phyloP scores from a whole-genome alignment of 2,888 invertebrate genomes.

The Thereva unica region DNA sequence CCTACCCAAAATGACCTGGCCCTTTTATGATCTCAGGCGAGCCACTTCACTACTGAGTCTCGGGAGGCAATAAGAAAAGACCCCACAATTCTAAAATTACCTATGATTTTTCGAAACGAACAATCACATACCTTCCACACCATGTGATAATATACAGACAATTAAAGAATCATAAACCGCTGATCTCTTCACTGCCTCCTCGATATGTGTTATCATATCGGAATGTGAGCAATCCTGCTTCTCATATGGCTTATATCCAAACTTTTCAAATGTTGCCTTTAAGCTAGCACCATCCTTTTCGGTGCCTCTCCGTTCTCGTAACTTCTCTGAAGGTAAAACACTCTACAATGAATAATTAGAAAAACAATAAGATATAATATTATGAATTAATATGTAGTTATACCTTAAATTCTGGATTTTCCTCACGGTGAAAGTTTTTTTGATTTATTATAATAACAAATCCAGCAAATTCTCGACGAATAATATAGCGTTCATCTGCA shows the following conservation, averaged over 20 bases:
- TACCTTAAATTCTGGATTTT: slow-evolving; percentile 47
- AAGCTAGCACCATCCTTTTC: slow-evolving; percentile 49
- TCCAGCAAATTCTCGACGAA: slow-evolving; percentile 49
- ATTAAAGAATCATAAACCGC: slow-evolving; percentile 51
- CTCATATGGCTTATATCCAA: slow-evolving; percentile 49
- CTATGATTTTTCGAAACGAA: neutral
- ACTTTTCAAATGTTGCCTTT: slow-evolving; percentile 47
- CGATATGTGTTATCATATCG: slow-evolving; percentile 47
- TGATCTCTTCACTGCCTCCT: slow-evolving; percentile 48
- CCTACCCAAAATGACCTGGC: too few relatives aligned
- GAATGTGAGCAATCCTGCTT: slow-evolving; percentile 49
- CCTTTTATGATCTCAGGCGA: too few relatives aligned
- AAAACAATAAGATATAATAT: neutral
- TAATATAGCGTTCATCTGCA: slow-evolving; percentile 43
- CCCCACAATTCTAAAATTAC: neutral
- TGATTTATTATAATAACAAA: slow-evolving; percentile 55
- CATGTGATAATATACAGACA: slow-evolving; percentile 55
- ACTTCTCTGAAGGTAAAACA: slow-evolving; percentile 44
- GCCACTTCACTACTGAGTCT: too few relatives aligned
- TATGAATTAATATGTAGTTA: slow-evolving; percentile 1
- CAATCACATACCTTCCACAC: slow-evolving; percentile 49
- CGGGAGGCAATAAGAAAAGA: too few relatives aligned
- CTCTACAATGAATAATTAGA: slow-evolving; percentile 42
- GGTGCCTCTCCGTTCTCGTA: slow-evolving; percentile 51
- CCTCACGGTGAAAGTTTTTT: slow-evolving; percentile 47